A percentile compares a stretch with the other conserved stretches of the same genome.
phyloP scores from a whole-genome alignment of 1,140 invertebrate species.

The Myzus persicae region DNA sequence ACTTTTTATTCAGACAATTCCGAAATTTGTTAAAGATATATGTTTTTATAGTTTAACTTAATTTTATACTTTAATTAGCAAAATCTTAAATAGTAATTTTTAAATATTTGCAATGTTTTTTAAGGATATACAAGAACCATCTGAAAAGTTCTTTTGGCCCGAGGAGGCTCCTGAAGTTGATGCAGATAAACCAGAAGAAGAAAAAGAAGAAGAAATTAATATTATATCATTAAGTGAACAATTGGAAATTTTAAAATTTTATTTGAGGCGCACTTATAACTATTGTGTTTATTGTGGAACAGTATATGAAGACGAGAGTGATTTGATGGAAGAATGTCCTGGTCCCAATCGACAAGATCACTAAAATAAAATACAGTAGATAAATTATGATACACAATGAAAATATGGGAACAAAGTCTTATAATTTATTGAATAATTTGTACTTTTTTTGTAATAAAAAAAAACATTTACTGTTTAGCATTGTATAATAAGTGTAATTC shows the following conservation, averaged over 20 bases:
- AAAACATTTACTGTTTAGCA: background rate
- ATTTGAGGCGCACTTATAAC: conserved; percentile 74
- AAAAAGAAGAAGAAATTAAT: conserved; percentile 29
- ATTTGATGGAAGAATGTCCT: conserved; percentile 74
- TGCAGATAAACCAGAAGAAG: conserved; percentile 62
- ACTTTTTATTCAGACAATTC: background rate
- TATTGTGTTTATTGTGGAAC: conserved; percentile 84
- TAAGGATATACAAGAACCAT: conserved; percentile 55
- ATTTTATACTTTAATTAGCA: no score
- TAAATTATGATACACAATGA: background rate
- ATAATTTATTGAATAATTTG: background rate
- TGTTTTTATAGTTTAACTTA: no score
- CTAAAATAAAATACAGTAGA: conserved; percentile 62
- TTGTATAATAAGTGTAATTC: background rate
- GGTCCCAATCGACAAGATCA: conserved; percentile 73
- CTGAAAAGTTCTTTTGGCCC: conserved; percentile 57
- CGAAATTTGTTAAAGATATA: no score
- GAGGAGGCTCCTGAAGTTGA: conserved; percentile 53
- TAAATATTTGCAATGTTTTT: background rate
- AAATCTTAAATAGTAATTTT: no score
- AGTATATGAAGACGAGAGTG: conserved; percentile 71
- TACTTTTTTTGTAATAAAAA: background rate
- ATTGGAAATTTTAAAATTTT: conserved; percentile 72
- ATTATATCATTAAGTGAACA: conserved; percentile 68
- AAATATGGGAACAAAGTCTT: background rate